phyloP scores from a whole-genome alignment of 2,797 vertebrate species.

The Tauraco hartlaubi region DNA sequence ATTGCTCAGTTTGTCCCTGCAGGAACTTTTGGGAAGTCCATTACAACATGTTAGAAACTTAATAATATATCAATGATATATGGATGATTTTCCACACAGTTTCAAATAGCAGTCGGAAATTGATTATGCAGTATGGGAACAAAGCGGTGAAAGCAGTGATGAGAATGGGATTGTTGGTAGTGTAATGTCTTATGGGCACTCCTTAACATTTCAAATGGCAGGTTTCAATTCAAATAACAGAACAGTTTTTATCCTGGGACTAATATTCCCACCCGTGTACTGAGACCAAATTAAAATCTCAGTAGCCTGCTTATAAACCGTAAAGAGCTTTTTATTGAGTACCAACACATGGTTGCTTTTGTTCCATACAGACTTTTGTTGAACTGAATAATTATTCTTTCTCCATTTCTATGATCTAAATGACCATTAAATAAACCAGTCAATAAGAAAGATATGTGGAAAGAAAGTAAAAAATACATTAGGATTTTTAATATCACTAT shows the following conservation, averaged over 20 bases:
- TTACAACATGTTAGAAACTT: background rate
- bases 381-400: background rate
- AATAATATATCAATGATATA: background rate
- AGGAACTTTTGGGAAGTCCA: background rate
- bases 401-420: background rate
- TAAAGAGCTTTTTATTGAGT: background rate
- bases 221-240: background rate
- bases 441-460: background rate
- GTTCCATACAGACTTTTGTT: background rate
- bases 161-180: background rate
- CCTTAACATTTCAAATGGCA: background rate
- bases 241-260: background rate
- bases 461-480: background rate
- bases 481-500: background rate
- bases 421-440: background rate
- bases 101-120: background rate
- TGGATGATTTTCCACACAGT: background rate
- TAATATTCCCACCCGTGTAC: rapidly evolving
- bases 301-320: background rate
- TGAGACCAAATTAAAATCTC: background rate
- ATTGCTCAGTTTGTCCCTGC: background rate
- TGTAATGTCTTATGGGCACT: background rate
- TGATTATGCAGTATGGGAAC: background rate
- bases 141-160: background rate
- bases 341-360: background rate